A percentile compares a stretch with the other conserved stretches of the same genome.
Evolutionary conservation across 2,888 invertebrate genomes (phyloP).

Genomic region (Hirtodrosophila trivittata): DNA sequence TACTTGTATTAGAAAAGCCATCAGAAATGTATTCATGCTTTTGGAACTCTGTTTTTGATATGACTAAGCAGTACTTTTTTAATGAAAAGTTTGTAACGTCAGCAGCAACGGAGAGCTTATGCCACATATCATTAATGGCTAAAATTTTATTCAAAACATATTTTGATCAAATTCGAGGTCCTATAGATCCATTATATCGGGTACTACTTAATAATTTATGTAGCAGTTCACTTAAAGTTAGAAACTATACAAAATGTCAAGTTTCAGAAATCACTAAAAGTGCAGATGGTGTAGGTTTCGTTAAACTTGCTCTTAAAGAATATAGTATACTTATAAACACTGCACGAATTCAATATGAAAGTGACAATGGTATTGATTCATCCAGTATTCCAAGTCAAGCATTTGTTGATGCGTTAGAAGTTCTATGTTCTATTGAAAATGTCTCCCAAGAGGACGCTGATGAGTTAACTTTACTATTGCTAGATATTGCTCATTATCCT

Average conservation of each 20-base stretch:
- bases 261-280: slow-evolving; percentile 86
- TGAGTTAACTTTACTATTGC: slow-evolving; percentile 87
- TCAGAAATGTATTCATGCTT: slow-evolving; percentile 85
- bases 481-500: slow-evolving; percentile 91
- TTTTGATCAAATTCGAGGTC: slow-evolving; percentile 87
- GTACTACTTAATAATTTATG: slow-evolving; percentile 89
- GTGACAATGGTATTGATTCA: slow-evolving; percentile 65
- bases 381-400: slow-evolving; percentile 68
- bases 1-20: slow-evolving; percentile 87
- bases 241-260: slow-evolving; percentile 87
- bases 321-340: slow-evolving; percentile 88
- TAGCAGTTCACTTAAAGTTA: slow-evolving; percentile 86
- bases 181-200: slow-evolving; percentile 87
- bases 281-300: slow-evolving; percentile 86
- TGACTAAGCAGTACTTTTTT: slow-evolving; percentile 91
- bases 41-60: slow-evolving; percentile 90
- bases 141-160: slow-evolving; percentile 89
- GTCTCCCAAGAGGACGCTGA: slow-evolving; percentile 85
- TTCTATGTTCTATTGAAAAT: slow-evolving; percentile 73
- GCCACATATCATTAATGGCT: slow-evolving; percentile 89
- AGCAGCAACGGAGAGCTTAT: slow-evolving; percentile 89
- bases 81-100: slow-evolving; percentile 91
- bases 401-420: slow-evolving; percentile 77
- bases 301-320: slow-evolving; percentile 87
- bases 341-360: slow-evolving; percentile 85